A percentile compares a stretch with the other conserved stretches of the same genome.
phyloP scores from a whole-genome alignment of 1,140 invertebrate genomes.

The Sycophaga agraensis region DNA sequence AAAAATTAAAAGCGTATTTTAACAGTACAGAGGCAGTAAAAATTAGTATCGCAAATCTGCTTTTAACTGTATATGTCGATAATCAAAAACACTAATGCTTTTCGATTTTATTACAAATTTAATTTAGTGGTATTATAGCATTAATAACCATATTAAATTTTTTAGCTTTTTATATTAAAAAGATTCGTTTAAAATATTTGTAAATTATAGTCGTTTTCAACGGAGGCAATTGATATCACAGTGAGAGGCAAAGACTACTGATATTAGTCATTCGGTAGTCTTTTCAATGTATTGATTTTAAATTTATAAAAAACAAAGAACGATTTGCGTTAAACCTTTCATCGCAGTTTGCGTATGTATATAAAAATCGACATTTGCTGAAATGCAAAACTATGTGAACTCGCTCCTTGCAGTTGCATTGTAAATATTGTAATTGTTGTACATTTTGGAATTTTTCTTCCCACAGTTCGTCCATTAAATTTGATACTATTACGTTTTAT shows the following conservation, averaged over 20 bases:
- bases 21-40: too few species aligned
- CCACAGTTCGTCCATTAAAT: neutral
- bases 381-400: neutral
- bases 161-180: too few species aligned
- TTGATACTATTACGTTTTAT: neutral
- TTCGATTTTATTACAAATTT: too few species aligned
- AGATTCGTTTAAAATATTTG: neutral
- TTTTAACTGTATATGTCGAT: too few species aligned
- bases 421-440: slow-evolving; percentile 27
- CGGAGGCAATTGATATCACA: slow-evolving; percentile 41
- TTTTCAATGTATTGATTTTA: slow-evolving; percentile 10
- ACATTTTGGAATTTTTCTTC: slow-evolving; percentile 12
- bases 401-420: slow-evolving; percentile 14
- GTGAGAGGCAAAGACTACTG: slow-evolving; percentile 33
- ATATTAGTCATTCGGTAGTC: slow-evolving; percentile 20
- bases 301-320: neutral
- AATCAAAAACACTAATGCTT: too few species aligned
- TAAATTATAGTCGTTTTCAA: slow-evolving; percentile 7
- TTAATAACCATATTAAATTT: too few species aligned
- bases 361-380: neutral
- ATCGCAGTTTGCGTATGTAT: slow-evolving; percentile 5
- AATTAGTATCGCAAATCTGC: too few species aligned
- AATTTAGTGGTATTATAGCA: too few species aligned
- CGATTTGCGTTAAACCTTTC: slow-evolving; percentile 2
- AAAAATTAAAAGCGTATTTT: too few species aligned